A percentile compares a stretch with the other conserved stretches of the same genome.
Evolutionary conservation across 2,888 invertebrate species (phyloP).

Genomic region (Torymus texanus): DNA sequence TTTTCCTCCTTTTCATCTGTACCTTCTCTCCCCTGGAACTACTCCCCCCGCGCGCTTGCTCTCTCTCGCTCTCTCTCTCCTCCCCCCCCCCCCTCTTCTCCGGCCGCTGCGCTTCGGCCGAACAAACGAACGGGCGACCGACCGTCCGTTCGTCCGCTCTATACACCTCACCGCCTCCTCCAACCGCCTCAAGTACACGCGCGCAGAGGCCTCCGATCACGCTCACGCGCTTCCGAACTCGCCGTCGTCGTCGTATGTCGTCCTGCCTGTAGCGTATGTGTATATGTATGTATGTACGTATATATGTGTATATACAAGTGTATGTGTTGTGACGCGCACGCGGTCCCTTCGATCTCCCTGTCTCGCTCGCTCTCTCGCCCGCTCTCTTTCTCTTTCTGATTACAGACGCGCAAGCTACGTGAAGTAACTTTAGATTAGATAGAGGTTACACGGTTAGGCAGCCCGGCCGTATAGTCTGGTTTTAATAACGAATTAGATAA

Average conservation of each 20-base stretch:
- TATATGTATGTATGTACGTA: too few species aligned
- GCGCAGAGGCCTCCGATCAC: background rate
- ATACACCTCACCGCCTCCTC: slow-evolving; percentile 6
- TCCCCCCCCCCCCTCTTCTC: slow-evolving; percentile 1
- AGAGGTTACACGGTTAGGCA: too few species aligned
- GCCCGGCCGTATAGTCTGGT: too few species aligned
- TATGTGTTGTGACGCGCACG: too few species aligned
- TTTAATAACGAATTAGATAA: too few species aligned
- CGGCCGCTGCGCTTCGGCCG: slow-evolving; percentile 28
- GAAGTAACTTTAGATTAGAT: slow-evolving; percentile 18
- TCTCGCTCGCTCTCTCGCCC: slow-evolving; percentile 43
- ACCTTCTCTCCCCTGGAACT: slow-evolving; percentile 62
- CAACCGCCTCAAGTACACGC: background rate
- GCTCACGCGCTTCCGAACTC: too few species aligned
- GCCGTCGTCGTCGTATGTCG: too few species aligned
- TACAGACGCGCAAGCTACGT: background rate
- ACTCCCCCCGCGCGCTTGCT: slow-evolving; percentile 39
- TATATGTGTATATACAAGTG: too few species aligned
- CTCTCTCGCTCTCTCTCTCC: slow-evolving; percentile 1
- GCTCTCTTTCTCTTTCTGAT: slow-evolving; percentile 24
- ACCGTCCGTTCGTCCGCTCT: slow-evolving; percentile 34
- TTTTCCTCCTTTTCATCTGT: slow-evolving; percentile 68
- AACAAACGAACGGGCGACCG: slow-evolving; percentile 36
- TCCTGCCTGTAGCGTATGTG: too few species aligned
- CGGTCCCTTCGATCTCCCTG: background rate